Evolutionary conservation across 2,797 vertebrate genomes (phyloP), one percentile per base, ranked within the genome.

Genomic region (Hydrolagus colliei): DNA sequence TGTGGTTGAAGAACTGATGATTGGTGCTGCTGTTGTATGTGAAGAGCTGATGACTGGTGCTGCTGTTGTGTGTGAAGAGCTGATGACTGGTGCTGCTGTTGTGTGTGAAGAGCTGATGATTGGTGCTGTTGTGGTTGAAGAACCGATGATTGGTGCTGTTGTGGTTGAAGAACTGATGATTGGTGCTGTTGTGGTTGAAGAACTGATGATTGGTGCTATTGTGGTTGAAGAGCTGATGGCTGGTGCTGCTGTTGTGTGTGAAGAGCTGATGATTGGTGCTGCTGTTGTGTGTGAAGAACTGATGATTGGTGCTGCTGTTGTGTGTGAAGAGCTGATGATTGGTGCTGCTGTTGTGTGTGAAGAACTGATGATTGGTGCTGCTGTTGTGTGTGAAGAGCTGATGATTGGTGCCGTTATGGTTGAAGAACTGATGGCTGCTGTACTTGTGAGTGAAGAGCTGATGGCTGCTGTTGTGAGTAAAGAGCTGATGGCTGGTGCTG

Each of bases 331-430:
- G 4, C 16, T 72, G 22, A n/a, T n/a, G n/a, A n/a, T n/a, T n/a
- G n/a, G n/a, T n/a, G n/a, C n/a, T n/a, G n/a, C n/a, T n/a, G n/a
- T n/a, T n/a, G n/a, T n/a, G n/a, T n/a, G n/a, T n/a, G n/a, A n/a
- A 1, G 32, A 9, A 5, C 0, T 4, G 3, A 9, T 18, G 52
- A 14, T 9, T 13, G 13, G 14, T 20, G 75, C 11, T 14, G 73
- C 4, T 75, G 7, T 10, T 8, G 14, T 10, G 10, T n/a, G n/a
- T n/a, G n/a, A n/a, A n/a, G n/a, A n/a, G 0, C 20, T 9, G 4
- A 52, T n/a, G n/a, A n/a, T n/a, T 0, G 14, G 0, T 11, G 4
- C 18, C 3, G 8, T 0, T 0, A 4, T 22, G n/a, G n/a, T n/a
- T n/a, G n/a, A n/a, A n/a, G n/a, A n/a, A n/a, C n/a, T n/a, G n/a